Percentiles rank a stretch among this genome's conserved stretches.
phyloP scores from a whole-genome alignment of 2,888 invertebrate species.

The Harpagoxenus sublaevis region DNA sequence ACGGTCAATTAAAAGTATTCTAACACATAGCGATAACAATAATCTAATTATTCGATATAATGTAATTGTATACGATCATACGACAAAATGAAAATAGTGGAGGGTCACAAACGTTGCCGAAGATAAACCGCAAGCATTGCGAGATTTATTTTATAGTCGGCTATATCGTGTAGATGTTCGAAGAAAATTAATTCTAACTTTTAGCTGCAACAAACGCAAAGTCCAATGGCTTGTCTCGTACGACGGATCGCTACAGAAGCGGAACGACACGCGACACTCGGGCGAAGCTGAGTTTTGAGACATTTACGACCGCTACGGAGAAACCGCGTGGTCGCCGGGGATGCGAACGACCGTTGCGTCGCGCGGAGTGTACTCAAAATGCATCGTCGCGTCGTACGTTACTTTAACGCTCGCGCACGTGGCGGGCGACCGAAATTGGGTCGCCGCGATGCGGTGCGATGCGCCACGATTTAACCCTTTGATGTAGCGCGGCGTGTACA shows the following conservation, averaged over 20 bases:
- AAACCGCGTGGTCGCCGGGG: neutral
- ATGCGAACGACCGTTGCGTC: neutral
- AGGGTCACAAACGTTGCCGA: neutral
- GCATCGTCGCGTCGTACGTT: slow-evolving; percentile 7
- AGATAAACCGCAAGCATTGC: neutral
- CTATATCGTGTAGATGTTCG: neutral
- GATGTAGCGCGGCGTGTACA: slow-evolving; percentile 49
- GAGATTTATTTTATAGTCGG: too few species aligned
- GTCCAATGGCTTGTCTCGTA: neutral
- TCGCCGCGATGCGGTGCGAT: slow-evolving; percentile 72
- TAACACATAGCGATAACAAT: neutral
- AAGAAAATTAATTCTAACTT: neutral
- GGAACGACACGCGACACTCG: neutral
- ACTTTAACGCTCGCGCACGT: slow-evolving; percentile 31
- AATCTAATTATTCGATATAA: neutral
- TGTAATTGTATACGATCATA: neutral
- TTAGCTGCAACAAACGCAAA: neutral
- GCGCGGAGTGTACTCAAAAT: neutral
- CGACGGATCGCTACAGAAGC: neutral
- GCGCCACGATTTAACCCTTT: slow-evolving; percentile 63
- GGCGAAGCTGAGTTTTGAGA: neutral
- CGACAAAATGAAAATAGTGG: neutral
- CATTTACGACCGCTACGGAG: neutral
- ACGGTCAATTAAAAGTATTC: neutral
- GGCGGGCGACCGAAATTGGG: slow-evolving; percentile 58